Conservation (phyloP, 2,113 vertebrate species). For the Rostratula benghalensis region DNA sequence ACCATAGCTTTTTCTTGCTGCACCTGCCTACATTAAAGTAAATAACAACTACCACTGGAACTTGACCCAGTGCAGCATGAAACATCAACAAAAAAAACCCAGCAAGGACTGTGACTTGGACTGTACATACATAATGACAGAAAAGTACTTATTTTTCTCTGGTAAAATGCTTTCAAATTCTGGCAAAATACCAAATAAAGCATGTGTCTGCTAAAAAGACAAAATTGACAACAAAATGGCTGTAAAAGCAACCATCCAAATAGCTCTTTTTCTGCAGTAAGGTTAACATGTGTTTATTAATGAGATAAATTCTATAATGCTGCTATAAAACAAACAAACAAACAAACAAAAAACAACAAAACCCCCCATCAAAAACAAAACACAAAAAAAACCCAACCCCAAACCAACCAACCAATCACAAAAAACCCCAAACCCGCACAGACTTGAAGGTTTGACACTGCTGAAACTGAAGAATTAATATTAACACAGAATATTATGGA, state of each 20-base stretch:
- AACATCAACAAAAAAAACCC: not conserved
- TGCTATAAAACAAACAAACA: too few species aligned
- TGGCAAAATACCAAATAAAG: not conserved
- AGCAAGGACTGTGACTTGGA: not conserved
- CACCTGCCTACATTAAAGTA: not conserved
- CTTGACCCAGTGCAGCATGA: not conserved
- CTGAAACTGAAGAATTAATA: not conserved
- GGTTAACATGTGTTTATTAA: not conserved
- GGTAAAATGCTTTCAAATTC: not conserved
- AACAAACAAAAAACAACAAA: not conserved
- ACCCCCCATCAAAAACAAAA: too few species aligned
- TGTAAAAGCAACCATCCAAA: not conserved
- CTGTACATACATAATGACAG: not conserved
- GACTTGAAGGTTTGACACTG: not conserved
- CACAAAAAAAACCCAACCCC: too few species aligned
- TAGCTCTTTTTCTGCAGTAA: not conserved
- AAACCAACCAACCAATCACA: too few species aligned
- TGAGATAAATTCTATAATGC: not conserved
- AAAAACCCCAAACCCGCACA: not conserved
- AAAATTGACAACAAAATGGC: not conserved
- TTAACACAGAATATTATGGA: not conserved
- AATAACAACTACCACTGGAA: not conserved
- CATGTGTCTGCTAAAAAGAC: not conserved
- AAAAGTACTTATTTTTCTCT: not conserved
- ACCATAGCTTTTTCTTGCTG: not conserved